Evolutionary conservation across 1,140 invertebrate species (phyloP).

Genomic region (Tetramorium simillimum): DNA sequence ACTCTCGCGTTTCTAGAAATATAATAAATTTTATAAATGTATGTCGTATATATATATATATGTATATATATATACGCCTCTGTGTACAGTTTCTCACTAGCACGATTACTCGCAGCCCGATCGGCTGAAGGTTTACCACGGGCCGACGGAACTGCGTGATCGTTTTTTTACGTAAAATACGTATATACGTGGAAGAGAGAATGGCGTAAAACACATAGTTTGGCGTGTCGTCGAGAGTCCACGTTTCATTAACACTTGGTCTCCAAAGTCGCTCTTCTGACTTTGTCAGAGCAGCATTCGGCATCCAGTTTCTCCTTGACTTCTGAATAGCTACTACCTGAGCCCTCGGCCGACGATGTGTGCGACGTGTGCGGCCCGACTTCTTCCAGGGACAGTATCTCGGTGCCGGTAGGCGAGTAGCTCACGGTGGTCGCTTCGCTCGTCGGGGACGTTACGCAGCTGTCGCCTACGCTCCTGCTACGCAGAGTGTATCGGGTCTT

Average conservation of each 20-base stretch:
- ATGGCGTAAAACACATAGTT: slow-evolving; percentile 36
- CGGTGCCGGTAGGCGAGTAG: slow-evolving; percentile 79
- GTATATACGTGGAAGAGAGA: slow-evolving; percentile 67
- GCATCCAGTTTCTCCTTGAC: slow-evolving; percentile 67
- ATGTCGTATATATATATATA: neutral
- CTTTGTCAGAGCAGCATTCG: slow-evolving; percentile 70
- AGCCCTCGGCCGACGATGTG: slow-evolving; percentile 62
- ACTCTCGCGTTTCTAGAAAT: slow-evolving; percentile 74
- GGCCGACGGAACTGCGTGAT: slow-evolving; percentile 66
- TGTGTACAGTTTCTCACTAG: slow-evolving; percentile 78
- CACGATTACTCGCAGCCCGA: slow-evolving; percentile 70
- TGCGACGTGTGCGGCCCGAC: slow-evolving; percentile 68
- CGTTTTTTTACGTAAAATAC: slow-evolving; percentile 37
- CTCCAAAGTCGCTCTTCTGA: slow-evolving; percentile 76
- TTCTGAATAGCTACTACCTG: slow-evolving; percentile 61
- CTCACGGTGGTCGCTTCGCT: slow-evolving; percentile 81
- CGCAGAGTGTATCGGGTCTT: slow-evolving; percentile 73
- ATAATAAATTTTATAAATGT: slow-evolving; percentile 78
- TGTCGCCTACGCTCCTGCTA: slow-evolving; percentile 78
- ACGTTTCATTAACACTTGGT: slow-evolving; percentile 78
- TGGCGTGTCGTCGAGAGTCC: slow-evolving; percentile 12
- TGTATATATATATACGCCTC: slow-evolving; percentile 4
- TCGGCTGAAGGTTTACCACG: slow-evolving; percentile 47
- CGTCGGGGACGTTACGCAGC: slow-evolving; percentile 80
- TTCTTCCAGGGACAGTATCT: slow-evolving; percentile 79